A percentile compares a stretch with the other conserved stretches of the same genome.
phyloP scores from a whole-genome alignment of 2,797 vertebrate species.

The Chaenodraco wilsoni region DNA sequence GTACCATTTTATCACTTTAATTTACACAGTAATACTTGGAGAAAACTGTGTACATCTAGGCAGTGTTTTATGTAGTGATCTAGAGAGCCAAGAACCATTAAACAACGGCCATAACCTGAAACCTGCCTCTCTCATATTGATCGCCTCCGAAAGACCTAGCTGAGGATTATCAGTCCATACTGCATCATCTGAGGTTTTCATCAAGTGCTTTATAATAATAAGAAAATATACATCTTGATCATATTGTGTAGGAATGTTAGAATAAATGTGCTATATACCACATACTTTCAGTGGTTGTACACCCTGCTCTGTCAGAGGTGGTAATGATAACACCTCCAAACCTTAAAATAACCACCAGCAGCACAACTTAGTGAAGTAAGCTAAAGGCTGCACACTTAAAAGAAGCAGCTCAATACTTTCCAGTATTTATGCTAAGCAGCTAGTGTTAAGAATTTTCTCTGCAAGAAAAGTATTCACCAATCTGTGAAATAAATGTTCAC shows the following conservation, averaged over 20 bases:
- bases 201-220: constrained; percentile 56
- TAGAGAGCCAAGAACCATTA: constrained; percentile 11
- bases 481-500: constrained; percentile 39
- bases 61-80: constrained; percentile 14
- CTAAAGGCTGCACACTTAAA: constrained; percentile 28
- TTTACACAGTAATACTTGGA: constrained; percentile 41
- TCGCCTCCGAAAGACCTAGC: constrained; percentile 7
- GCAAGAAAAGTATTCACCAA: constrained; percentile 23
- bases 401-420: constrained; percentile 28
- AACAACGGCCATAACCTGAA: constrained; percentile 24
- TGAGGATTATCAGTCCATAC: constrained; percentile 36
- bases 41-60: constrained; percentile 17
- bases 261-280: constrained; percentile 62
- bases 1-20: constrained; percentile 44
- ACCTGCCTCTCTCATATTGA: background rate
- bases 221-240: constrained; percentile 70
- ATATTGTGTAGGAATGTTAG: constrained; percentile 57
- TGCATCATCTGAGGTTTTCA: constrained; percentile 63
- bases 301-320: constrained; percentile 47
- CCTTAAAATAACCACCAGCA: constrained; percentile 53
- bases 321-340: constrained; percentile 30
- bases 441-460: background rate
- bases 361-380: constrained; percentile 36
- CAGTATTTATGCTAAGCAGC: constrained; percentile 1
- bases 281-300: constrained; percentile 39